phyloP scores from a whole-genome alignment of 2,797 vertebrate genomes.

The Morelia viridis region DNA sequence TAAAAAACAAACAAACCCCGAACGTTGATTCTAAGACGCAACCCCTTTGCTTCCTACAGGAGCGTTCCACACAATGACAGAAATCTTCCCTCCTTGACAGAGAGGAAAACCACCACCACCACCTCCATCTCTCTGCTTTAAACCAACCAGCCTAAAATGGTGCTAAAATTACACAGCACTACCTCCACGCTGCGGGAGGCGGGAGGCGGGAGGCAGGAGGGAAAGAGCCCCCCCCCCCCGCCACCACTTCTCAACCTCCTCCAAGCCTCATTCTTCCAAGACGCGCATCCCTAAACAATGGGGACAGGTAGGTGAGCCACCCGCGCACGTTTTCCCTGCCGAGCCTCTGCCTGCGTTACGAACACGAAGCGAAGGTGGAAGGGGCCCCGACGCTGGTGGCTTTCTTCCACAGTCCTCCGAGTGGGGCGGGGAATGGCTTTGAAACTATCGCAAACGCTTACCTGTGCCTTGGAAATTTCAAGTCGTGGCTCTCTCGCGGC shows the following conservation, averaged over 20 bases:
- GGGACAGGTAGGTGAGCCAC: constrained; percentile 39
- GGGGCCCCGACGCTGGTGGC: not conserved
- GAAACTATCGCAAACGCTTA: not conserved
- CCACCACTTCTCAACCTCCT: not conserved
- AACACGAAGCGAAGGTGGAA: not conserved
- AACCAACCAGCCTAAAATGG: not conserved
- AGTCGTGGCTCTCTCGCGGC: not conserved
- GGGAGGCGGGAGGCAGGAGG: not conserved
- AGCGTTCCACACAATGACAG: constrained; percentile 12
- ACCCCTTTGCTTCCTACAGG: not conserved
- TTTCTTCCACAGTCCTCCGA: not conserved
- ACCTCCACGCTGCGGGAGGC: not conserved
- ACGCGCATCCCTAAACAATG: constrained; percentile 53
- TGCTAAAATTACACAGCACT: not conserved
- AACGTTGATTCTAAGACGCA: not conserved
- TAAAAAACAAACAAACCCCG: not conserved
- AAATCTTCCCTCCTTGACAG: not conserved
- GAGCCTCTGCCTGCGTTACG: not conserved
- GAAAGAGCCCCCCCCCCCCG: no score
- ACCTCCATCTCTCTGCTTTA: not conserved
- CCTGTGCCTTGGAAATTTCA: not conserved
- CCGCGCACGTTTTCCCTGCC: not conserved
- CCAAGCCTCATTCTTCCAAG: not conserved
- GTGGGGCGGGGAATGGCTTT: not conserved
- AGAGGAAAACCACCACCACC: not conserved